These are phyloP conservation scores for Epicauta chinensis DNA, from an alignment of 1,140 invertebrate genomes.

Conservation along the genomic window DNA sequence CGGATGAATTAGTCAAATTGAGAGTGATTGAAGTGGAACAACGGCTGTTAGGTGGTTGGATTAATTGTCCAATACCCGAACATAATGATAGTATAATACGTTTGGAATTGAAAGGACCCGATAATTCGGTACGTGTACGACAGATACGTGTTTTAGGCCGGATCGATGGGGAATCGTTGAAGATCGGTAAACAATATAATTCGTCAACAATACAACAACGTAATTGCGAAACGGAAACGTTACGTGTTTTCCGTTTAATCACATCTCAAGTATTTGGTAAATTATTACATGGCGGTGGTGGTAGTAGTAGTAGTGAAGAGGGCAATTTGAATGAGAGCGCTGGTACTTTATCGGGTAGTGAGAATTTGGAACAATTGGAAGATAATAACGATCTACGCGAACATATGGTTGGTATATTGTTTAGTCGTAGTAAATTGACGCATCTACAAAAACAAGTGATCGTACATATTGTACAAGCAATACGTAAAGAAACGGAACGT, in stretches of 20 bases:
- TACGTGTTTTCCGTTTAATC: slow-evolving; percentile 89
- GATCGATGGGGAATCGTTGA: slow-evolving; percentile 48
- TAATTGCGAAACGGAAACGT: slow-evolving; percentile 86
- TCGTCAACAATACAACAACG: slow-evolving; percentile 63
- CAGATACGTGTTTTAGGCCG: slow-evolving; percentile 67
- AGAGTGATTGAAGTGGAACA: slow-evolving; percentile 77
- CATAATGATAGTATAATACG: slow-evolving; percentile 53
- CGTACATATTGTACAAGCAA: slow-evolving; percentile 89
- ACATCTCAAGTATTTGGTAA: slow-evolving; percentile 93
- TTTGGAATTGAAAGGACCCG: slow-evolving; percentile 84
- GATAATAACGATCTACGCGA: slow-evolving; percentile 85
- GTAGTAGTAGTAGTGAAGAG: slow-evolving; percentile 35
- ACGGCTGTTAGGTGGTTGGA: slow-evolving; percentile 72
- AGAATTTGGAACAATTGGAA: slow-evolving; percentile 50
- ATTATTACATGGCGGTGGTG: slow-evolving; percentile 55
- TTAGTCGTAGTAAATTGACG: slow-evolving; percentile 88
- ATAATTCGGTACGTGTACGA: slow-evolving; percentile 80
- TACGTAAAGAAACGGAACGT: slow-evolving; percentile 76
- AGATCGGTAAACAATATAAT: slow-evolving; percentile 48
- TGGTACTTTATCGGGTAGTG: slow-evolving; percentile 43
- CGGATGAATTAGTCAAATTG: slow-evolving; percentile 74
- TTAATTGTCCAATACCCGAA: slow-evolving; percentile 71
- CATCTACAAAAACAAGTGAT: slow-evolving; percentile 93
- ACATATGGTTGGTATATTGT: slow-evolving; percentile 95
- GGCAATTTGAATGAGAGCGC: slow-evolving; percentile 39